Base-by-base conservation (phyloP, 1,140 invertebrate genomes). In the Oedothorax gibbosus region DNA sequence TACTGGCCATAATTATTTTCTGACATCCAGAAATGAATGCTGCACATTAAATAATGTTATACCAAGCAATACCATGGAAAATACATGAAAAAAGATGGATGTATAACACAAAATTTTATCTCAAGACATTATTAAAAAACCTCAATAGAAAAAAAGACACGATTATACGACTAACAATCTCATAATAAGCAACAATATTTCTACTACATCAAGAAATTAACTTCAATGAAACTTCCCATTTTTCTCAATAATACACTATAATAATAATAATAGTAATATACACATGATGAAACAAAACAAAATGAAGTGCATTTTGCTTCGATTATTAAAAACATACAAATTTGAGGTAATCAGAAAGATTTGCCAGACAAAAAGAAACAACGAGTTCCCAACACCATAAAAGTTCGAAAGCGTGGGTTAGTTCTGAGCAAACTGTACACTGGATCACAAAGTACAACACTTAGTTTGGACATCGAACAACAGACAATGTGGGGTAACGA, bases 341-440 rank as follows among this genome's bases (percentile, higher is more conserved):
- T 76, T 84, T 84, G 81, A 84, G 81, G 81, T 84, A 84, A 66
- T 84, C 72, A 73, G 80, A 82, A 73, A 82, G 73, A 18, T 50
- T 82, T 65, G 35, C n/a, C 49, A 62, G 51, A 50, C 50, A 68
- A 54, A 35, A 21, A 82, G 35, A 82, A 82, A 71, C 71, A 76
- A 84, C 71, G 81, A 84, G 81, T 66, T 35, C 69, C 66, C 50
- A 75, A 65, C 57, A 71, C 51, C 35, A 49, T 75, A 18, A 20
- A 20, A 12, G 62, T 64, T 66, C 51, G 64, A 69, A 73, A 60
- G 57, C n/a, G 35, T 64, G 21, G 51, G 21, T 81, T 49, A 49
- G 49, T 51, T 82, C 71, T 84, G 81, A 84, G 81, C 81, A 84
- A 76, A 50, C 57, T 60, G 81, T 76, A 65, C 18, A 75, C 68